Percentiles rank a stretch among this genome's conserved stretches.
phyloP scores from a whole-genome alignment of 2,797 vertebrate genomes.

The Choloepus didactylus region DNA sequence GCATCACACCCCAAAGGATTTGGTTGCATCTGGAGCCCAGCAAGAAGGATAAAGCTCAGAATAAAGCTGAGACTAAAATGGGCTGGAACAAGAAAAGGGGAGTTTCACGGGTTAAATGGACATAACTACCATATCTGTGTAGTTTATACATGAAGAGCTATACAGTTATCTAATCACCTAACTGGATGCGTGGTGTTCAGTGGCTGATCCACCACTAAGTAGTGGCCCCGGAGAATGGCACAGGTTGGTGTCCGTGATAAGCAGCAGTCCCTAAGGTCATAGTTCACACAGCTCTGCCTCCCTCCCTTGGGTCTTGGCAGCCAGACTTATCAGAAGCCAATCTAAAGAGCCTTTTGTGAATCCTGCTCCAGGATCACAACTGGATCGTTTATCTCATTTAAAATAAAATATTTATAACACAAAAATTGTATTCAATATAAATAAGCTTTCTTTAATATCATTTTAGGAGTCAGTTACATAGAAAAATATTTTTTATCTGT shows the following conservation, averaged over 20 bases:
- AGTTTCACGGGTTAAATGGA: neutral
- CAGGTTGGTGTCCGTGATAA: neutral
- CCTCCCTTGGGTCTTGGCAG: neutral
- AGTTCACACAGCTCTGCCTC: neutral
- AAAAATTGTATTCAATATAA: constrained; percentile 35
- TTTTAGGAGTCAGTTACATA: neutral
- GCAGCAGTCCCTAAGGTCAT: neutral
- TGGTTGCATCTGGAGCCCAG: neutral
- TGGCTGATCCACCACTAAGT: neutral
- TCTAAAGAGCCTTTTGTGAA: neutral
- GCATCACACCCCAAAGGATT: neutral
- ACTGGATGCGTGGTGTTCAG: neutral
- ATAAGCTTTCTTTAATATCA: constrained; percentile 19
- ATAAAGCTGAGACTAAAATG: neutral
- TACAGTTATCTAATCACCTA: neutral
- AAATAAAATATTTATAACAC: constrained; percentile 25
- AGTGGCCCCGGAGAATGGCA: neutral
- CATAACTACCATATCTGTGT: neutral
- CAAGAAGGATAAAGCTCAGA: neutral
- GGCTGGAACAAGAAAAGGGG: neutral
- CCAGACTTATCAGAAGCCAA: neutral
- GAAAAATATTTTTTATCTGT: neutral
- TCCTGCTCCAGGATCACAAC: neutral
- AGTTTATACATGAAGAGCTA: neutral
- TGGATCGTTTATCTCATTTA: constrained; percentile 1